Percentiles rank a stretch among this genome's conserved stretches.
These are phyloP conservation scores for Neomorphus geoffroyi DNA, from an alignment of 2,797 vertebrate species.

Conservation along the genomic window DNA sequence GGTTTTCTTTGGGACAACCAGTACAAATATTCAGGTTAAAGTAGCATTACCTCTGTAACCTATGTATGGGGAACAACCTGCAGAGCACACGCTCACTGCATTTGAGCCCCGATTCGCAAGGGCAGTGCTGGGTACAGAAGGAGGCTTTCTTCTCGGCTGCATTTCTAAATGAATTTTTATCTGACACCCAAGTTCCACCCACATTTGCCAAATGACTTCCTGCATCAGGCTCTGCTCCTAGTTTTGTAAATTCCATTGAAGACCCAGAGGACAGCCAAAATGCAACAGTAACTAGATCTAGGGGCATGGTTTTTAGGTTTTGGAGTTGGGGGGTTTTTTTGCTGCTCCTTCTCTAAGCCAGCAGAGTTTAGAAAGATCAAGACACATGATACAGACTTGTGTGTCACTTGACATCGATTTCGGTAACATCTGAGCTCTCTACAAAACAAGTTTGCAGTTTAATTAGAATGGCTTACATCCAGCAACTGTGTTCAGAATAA, in stretches of 20 bases:
- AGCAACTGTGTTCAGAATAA: conserved; percentile 69
- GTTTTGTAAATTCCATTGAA: neutral
- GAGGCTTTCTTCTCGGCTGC: neutral
- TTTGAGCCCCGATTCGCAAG: neutral
- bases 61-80: rapidly evolving
- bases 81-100: neutral
- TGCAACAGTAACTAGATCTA: neutral
- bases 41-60: neutral
- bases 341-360: neutral
- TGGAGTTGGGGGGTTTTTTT: neutral
- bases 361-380: conserved; percentile 33
- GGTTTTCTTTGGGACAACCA: neutral
- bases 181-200: neutral
- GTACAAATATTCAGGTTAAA: neutral
- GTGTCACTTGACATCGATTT: conserved; percentile 63
- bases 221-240: neutral
- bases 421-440: conserved; percentile 43
- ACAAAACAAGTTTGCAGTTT: conserved; percentile 63
- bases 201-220: conserved; percentile 25
- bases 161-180: conserved; percentile 21
- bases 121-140: neutral
- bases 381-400: conserved; percentile 12
- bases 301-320: neutral
- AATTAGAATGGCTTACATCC: conserved; percentile 72
- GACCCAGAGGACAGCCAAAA: neutral